phyloP scores from a whole-genome alignment of 2,888 invertebrate genomes.

The Spisula solida region DNA sequence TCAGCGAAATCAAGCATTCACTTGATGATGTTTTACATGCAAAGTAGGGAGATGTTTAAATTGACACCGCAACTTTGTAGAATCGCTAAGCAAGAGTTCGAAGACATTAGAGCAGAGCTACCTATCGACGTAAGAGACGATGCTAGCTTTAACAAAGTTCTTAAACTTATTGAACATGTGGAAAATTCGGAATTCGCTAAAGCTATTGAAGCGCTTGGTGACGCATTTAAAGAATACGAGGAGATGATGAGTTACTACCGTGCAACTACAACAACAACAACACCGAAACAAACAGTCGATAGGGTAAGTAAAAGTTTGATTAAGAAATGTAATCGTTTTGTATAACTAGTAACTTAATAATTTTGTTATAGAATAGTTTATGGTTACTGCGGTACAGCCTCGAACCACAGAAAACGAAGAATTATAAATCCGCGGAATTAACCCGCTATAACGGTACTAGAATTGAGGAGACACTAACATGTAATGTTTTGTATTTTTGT shows the following conservation, averaged over 20 bases:
- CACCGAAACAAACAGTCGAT: neutral
- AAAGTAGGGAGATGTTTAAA: conserved; percentile 65
- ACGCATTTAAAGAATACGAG: conserved; percentile 66
- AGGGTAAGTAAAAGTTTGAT: neutral
- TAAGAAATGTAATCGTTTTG: no score
- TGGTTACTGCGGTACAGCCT: no score
- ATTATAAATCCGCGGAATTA: no score
- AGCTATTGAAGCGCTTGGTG: conserved; percentile 59
- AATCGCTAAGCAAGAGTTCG: conserved; percentile 64
- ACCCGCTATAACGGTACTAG: no score
- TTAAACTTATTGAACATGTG: conserved; percentile 61
- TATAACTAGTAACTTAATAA: no score
- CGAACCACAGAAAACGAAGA: no score
- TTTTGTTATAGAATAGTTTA: no score
- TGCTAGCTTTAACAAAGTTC: conserved; percentile 58
- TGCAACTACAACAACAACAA: neutral
- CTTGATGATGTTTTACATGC: conserved; percentile 67
- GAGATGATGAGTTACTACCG: conserved; percentile 64
- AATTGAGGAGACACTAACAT: no score
- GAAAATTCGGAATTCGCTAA: conserved; percentile 60
- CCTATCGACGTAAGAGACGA: conserved; percentile 60
- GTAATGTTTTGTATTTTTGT: no score
- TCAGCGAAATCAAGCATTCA: conserved; percentile 63
- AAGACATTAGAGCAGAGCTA: conserved; percentile 43
- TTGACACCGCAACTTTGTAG: conserved; percentile 64